A percentile compares a stretch with the other conserved stretches of the same genome.
Evolutionary conservation across 2,888 invertebrate species (phyloP).

Genomic region (Drosophila nr. fundita): DNA sequence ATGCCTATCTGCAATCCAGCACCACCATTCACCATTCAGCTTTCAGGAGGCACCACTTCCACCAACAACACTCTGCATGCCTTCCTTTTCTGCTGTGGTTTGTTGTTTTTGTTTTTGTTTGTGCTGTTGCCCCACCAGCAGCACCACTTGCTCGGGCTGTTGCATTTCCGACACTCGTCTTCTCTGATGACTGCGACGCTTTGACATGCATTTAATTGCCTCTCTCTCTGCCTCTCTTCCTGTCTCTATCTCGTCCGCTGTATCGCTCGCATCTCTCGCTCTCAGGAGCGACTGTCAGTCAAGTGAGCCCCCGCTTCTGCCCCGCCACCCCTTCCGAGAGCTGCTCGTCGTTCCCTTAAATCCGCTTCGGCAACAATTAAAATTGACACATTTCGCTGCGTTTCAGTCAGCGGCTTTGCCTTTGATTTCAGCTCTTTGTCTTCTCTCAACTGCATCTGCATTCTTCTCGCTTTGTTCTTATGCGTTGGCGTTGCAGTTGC

Average conservation of each 20-base stretch:
- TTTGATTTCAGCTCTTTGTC: constrained; percentile 56
- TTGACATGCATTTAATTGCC: constrained; percentile 83
- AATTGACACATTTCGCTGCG: constrained; percentile 82
- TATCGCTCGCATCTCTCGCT: constrained; percentile 9
- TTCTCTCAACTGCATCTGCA: constrained; percentile 58
- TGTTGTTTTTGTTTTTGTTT: background rate
- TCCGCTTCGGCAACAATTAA: constrained; percentile 80
- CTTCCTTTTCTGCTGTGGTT: background rate
- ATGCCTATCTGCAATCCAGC: constrained; percentile 52
- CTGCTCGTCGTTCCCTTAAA: constrained; percentile 54
- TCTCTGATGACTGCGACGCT: constrained; percentile 75
- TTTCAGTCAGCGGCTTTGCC: constrained; percentile 60
- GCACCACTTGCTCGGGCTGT: constrained; percentile 21
- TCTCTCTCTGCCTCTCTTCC: constrained; percentile 39
- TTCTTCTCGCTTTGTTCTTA: constrained; percentile 69
- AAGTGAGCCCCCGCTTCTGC: constrained; percentile 17
- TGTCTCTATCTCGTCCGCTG: constrained; percentile 7
- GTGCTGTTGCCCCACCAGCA: background rate
- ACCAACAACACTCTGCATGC: constrained; percentile 7
- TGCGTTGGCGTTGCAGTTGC: constrained; percentile 67
- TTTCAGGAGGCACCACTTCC: constrained; percentile 13
- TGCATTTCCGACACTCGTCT: constrained; percentile 49
- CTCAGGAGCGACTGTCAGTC: constrained; percentile 29
- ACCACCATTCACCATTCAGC: constrained; percentile 17
- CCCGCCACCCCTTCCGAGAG: constrained; percentile 3